phyloP scores from a whole-genome alignment of 2,113 vertebrate genomes.

The chimpanzee (Pan troglodytes) region NHGRI_mPanTro3-v2.1_pri NC_072409.2:77242501-77243000 shows the following conservation, averaged over 20 bases:
- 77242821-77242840: too few relatives aligned
- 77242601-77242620: background rate
- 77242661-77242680: too few relatives aligned
- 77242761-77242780: accelerated
- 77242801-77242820: too few relatives aligned
- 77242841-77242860: too few relatives aligned
- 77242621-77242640: background rate
- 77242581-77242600: background rate
- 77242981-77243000: background rate
- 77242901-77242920: accelerated
- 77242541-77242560: background rate
- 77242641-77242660: too few relatives aligned
- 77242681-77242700: too few relatives aligned
- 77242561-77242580: background rate
- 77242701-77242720: too few relatives aligned
- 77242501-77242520: background rate
- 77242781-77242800: accelerated
- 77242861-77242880: accelerated
- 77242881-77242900: too few relatives aligned
- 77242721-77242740: too few relatives aligned
- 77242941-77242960: background rate
- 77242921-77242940: background rate
- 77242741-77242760: too few relatives aligned
- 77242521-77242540: background rate
- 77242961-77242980: background rate